Conservation (phyloP, 2,113 vertebrate species). For the Stercorarius parasiticus region DNA sequence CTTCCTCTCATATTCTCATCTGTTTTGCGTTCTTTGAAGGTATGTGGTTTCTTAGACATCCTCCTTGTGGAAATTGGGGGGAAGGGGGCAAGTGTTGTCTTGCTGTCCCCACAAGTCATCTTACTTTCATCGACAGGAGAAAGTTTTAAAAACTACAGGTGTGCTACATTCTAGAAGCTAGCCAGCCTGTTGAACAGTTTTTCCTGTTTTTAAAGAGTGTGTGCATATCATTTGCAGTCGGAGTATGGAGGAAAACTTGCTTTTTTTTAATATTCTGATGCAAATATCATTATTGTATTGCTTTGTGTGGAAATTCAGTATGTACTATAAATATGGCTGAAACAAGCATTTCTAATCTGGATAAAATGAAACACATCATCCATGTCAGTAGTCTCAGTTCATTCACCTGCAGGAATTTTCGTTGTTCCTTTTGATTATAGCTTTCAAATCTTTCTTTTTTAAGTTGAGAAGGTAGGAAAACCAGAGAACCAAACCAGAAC, state of each 20-base stretch:
- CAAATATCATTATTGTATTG: neutral
- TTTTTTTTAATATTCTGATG: neutral
- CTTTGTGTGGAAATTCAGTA: neutral
- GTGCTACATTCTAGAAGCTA: neutral
- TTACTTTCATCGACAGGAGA: neutral
- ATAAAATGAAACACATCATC: neutral
- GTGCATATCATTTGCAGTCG: accelerated
- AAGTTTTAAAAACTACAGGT: neutral
- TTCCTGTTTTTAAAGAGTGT: neutral
- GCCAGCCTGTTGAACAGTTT: neutral
- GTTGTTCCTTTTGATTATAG: neutral
- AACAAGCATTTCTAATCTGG: neutral
- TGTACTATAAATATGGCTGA: neutral
- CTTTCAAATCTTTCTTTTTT: neutral
- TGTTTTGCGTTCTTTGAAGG: neutral
- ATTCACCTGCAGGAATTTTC: neutral
- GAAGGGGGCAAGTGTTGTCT: neutral
- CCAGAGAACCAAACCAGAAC: neutral
- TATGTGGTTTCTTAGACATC: neutral
- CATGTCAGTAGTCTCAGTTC: neutral
- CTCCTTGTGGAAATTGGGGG: neutral
- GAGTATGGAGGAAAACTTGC: neutral
- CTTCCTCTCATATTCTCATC: neutral
- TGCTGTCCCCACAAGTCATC: neutral
- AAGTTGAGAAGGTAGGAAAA: neutral